Conservation (phyloP, 1,140 invertebrate species). For the Mercenaria mercenaria region DNA sequence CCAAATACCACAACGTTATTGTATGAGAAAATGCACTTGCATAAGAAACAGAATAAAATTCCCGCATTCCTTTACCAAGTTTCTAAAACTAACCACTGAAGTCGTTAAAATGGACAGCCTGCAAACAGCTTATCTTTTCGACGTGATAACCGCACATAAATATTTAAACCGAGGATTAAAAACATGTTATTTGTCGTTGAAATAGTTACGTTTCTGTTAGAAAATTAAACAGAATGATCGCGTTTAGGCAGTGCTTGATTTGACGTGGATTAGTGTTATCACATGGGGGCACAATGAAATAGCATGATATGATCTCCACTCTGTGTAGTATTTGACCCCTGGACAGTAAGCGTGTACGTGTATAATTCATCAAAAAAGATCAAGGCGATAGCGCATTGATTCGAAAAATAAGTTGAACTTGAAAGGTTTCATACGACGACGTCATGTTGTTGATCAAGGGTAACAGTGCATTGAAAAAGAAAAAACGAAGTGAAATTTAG, state of each 20-base stretch:
- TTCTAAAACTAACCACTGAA: not conserved
- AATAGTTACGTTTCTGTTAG: conserved; percentile 4
- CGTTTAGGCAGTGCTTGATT: not conserved
- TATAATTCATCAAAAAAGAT: too few relatives aligned
- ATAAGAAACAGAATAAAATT: too few relatives aligned
- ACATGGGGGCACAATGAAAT: not conserved
- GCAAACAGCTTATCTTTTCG: not conserved
- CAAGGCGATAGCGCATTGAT: too few relatives aligned
- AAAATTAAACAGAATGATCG: not conserved
- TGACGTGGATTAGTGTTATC: not conserved
- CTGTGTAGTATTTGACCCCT: not conserved
- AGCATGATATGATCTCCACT: not conserved
- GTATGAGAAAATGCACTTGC: too few relatives aligned
- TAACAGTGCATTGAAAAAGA: too few relatives aligned
- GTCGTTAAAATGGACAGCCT: not conserved
- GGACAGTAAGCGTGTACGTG: too few relatives aligned
- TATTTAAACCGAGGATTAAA: not conserved
- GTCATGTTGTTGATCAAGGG: too few relatives aligned
- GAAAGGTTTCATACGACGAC: too few relatives aligned
- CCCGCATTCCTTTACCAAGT: not conserved
- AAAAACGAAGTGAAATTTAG: too few relatives aligned
- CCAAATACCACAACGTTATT: not conserved
- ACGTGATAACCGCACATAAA: not conserved
- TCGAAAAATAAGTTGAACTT: too few relatives aligned
- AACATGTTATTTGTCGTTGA: not conserved